Evolutionary conservation across 2,113 vertebrate species (phyloP).

Genomic region (Callithrix jacchus): DNA sequence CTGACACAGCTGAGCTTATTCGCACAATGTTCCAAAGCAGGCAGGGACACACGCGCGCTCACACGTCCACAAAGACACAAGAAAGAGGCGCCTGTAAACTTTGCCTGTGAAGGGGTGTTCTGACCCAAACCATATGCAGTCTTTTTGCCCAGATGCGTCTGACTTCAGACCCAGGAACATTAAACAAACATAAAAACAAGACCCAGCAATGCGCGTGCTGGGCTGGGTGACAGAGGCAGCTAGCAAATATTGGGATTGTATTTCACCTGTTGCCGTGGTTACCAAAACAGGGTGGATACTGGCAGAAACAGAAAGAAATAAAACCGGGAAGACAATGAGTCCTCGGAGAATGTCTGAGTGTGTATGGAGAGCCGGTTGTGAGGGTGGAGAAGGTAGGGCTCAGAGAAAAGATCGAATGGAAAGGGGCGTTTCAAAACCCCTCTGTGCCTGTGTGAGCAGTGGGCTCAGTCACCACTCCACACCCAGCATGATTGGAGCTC

Average conservation of each 20-base stretch:
- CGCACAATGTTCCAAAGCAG: conserved; percentile 57
- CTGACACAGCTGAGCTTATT: conserved; percentile 61
- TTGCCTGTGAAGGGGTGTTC: neutral
- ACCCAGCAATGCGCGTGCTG: conserved; percentile 68
- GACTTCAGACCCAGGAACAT: conserved; percentile 66
- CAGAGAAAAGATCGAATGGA: neutral
- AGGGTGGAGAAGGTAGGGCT: conserved; percentile 33
- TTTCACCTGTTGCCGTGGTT: conserved; percentile 83
- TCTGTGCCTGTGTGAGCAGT: neutral
- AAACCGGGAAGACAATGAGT: conserved; percentile 71
- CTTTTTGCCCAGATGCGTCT: neutral
- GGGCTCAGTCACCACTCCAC: neutral
- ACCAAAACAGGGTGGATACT: conserved; percentile 82
- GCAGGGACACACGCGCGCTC: neutral
- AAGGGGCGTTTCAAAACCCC: conserved; percentile 55
- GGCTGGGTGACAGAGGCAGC: conserved; percentile 68
- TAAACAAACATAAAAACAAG: conserved; percentile 76
- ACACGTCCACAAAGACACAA: conserved; percentile 41
- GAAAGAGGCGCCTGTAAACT: neutral
- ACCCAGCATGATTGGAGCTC: conserved; percentile 51
- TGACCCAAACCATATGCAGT: neutral
- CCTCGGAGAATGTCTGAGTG: conserved; percentile 66
- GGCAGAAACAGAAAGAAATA: conserved; percentile 74
- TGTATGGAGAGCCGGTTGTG: neutral
- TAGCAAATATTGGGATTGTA: conserved; percentile 78